These are phyloP conservation scores for Dryobota labecula DNA, from an alignment of 2,888 invertebrate genomes.

Conservation along the genomic window DNA sequence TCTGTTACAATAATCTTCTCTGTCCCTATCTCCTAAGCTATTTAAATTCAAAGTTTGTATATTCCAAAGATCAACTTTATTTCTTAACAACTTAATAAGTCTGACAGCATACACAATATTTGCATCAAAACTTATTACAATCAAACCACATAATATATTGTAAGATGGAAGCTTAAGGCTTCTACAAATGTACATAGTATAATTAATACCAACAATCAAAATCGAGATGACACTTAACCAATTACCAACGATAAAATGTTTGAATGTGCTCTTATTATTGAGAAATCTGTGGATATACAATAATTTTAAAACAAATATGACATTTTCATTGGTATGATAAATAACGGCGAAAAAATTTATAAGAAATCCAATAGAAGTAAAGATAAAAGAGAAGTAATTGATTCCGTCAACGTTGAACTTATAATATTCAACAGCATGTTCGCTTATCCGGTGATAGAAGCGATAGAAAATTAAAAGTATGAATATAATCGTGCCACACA, in stretches of 20 bases:
- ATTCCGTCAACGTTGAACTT: neutral
- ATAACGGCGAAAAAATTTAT: neutral
- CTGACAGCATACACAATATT: conserved; percentile 28
- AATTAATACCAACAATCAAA: neutral
- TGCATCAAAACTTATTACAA: conserved; percentile 7
- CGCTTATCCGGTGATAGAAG: neutral
- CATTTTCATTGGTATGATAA: neutral
- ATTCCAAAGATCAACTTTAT: conserved; percentile 48
- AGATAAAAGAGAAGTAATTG: neutral
- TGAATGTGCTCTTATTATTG: conserved; percentile 1
- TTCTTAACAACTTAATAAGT: conserved; percentile 23
- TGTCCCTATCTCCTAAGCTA: neutral
- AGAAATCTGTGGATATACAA: conserved; percentile 16
- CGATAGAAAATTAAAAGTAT: conserved; percentile 4
- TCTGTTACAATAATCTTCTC: neutral
- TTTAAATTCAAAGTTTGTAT: neutral
- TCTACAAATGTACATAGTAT: neutral
- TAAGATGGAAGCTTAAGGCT: neutral
- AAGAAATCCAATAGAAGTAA: neutral
- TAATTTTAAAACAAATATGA: conserved; percentile 15
- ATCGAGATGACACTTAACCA: conserved; percentile 12
- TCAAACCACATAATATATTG: neutral
- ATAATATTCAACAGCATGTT: neutral
- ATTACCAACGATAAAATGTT: conserved; percentile 21
- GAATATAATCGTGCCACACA: neutral